Evolutionary conservation across 2,113 vertebrate genomes (phyloP), one percentile per base, ranked within the genome.

Genomic region (Ornithorhynchus anatinus): DNA sequence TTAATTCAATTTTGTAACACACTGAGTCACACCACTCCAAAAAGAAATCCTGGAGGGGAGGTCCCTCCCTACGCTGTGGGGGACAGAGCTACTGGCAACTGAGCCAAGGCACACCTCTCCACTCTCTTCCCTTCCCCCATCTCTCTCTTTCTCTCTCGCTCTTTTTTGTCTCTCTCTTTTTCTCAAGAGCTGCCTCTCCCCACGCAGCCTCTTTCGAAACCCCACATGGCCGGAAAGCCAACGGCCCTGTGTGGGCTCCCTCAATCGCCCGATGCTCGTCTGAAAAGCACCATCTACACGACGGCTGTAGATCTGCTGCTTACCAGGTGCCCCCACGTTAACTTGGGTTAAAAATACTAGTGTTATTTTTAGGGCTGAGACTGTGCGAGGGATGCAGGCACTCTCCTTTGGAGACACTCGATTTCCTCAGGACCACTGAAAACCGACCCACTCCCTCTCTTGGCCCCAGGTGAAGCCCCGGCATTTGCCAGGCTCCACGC

Each of bases 401-500:
- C 23, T 15, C 23, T 48, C 45, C 23, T 48, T 27, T 7, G 45
- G 45, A 48, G 12, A 48, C 7, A 48, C 14, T 25, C 14, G 12
- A 5, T 22, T 36, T 19, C 37, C 59, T 22, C 7, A 48, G 45
- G 45, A 48, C 67, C 43, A n/a, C 0, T 0, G 6, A 4, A 8
- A 9, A 48, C 14, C 10, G 29, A 2, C 10, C 25, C 22, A 1
- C 10, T 72, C 29, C 33, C 29, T 37, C 33, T 52, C 36, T 52
- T 50, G 47, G 44, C 29, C 38, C 68, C 48, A 8, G 23, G 45
- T 27, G 17, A 48, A 48, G 17, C 29, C 22, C 17, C 13, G 45
- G 23, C 17, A 16, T 25, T 12, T 9, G 23, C 2, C 1, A 1
- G 69, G 66, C 77, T 22, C 62, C 44, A 68, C 80, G 62, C 64